These are phyloP conservation scores for Musca domestica DNA, from an alignment of 1,140 invertebrate genomes.

Conservation along the genomic window DNA sequence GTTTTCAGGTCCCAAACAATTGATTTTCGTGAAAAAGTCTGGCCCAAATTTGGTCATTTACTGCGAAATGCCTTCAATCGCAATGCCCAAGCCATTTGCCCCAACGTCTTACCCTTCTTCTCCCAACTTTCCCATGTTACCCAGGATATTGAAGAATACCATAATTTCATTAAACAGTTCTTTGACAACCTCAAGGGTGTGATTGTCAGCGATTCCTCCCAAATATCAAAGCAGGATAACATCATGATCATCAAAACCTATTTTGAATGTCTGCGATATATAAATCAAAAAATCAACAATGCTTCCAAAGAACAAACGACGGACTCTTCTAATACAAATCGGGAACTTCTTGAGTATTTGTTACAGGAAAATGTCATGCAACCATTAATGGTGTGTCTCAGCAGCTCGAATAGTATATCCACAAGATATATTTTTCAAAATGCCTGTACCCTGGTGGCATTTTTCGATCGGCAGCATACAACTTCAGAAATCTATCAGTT, in stretches of 20 bases:
- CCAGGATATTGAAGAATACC: neutral
- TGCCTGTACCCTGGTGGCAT: slow-evolving; percentile 56
- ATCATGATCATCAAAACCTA: slow-evolving; percentile 63
- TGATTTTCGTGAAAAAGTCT: slow-evolving; percentile 67
- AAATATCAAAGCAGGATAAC: slow-evolving; percentile 58
- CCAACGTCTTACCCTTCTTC: slow-evolving; percentile 71
- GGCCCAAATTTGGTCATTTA: slow-evolving; percentile 69
- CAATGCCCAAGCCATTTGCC: slow-evolving; percentile 68
- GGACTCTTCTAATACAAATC: slow-evolving; percentile 12
- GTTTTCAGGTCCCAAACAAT: slow-evolving; percentile 64
- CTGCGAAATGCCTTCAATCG: slow-evolving; percentile 70
- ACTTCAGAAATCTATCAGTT: slow-evolving; percentile 50
- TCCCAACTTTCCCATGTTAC: slow-evolving; percentile 59
- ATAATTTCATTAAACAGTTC: slow-evolving; percentile 66
- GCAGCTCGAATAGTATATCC: slow-evolving; percentile 42
- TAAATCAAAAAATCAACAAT: slow-evolving; percentile 55
- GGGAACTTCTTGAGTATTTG: slow-evolving; percentile 32
- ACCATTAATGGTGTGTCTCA: slow-evolving; percentile 55
- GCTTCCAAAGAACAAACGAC: slow-evolving; percentile 7
- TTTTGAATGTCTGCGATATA: slow-evolving; percentile 69
- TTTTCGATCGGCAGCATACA: slow-evolving; percentile 59
- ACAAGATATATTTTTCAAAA: slow-evolving; percentile 57
- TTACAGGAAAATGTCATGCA: slow-evolving; percentile 56
- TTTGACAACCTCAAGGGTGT: slow-evolving; percentile 59
- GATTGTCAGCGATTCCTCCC: slow-evolving; percentile 11